Evolutionary conservation across 2,888 invertebrate species (phyloP), one percentile per base, ranked within the genome.

Genomic region (Sesia bembeciformis): DNA sequence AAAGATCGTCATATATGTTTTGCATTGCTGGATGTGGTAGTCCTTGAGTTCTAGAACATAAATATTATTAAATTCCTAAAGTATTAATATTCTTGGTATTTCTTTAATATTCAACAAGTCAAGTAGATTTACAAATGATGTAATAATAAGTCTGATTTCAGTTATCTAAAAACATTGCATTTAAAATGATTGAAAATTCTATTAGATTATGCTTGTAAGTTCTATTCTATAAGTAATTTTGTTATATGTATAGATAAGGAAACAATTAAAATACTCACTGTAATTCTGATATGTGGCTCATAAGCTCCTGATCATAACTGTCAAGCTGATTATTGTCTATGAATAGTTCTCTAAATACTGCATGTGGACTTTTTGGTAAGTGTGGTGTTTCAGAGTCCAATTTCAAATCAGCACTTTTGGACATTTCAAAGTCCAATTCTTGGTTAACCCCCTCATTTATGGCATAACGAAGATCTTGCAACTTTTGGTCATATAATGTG

Each of bases 371-470:
- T 62, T 81, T 86, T 38, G 78, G 73, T 53, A 77, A 52, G 0
- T 63, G 56, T 23, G 62, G 58, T 49, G 61, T 46, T 3, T 58
- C 49, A 5, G 58, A 51, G 3, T 69, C 62, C 8, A 65, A 65
- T 7, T 64, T 58, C 5, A 64, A 57, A 40, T 57, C 51, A 5
- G 57, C 41, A 52, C 57, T 54, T 4, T 60, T 51, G 52, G 62
- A 42, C 4, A 55, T 59, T 5, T 70, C 69, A 49, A 81, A 57
- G 40, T 84, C 75, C 63, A 89, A 81, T 58, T 89, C 84, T 53
- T 89, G 89, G 39, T 68, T 85, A 3, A 90, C 60, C 1, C 90
- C 90, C 63, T 90, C 89, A 67, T 78, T 88, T 54, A 90, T 90
- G 6, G 90, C 90, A 77, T 78, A 85, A 58, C 81, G 76, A 5